Evolutionary conservation across 2,113 vertebrate species (phyloP).

Genomic region (Platichthys flesus): DNA sequence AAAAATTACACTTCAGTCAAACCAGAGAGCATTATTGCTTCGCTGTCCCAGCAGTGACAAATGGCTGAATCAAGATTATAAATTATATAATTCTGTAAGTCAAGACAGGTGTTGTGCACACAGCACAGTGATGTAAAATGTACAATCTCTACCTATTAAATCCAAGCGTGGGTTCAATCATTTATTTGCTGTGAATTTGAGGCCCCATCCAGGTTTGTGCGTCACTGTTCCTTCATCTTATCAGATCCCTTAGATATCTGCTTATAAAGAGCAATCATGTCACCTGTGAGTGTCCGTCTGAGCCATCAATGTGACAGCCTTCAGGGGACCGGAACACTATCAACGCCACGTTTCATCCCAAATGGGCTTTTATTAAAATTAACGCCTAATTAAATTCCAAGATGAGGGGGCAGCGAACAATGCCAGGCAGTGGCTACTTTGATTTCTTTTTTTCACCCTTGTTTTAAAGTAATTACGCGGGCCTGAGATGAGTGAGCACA

Average conservation of each 20-base stretch:
- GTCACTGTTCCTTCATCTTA: conserved; percentile 45
- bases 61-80: conserved; percentile 8
- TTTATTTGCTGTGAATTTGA: conserved; percentile 25
- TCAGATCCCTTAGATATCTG: conserved; percentile 53
- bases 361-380: conserved; percentile 86
- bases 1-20: conserved; percentile 15
- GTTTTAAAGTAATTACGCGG: conserved; percentile 86
- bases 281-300: conserved; percentile 74
- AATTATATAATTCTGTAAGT: not conserved
- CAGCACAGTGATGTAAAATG: not conserved
- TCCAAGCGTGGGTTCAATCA: conserved; percentile 32
- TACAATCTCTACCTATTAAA: conserved; percentile 2
- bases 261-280: conserved; percentile 59
- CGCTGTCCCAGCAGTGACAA: not conserved
- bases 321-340: conserved; percentile 70
- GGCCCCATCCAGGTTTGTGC: conserved; percentile 5
- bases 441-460: conserved; percentile 66
- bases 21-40: conserved; percentile 15
- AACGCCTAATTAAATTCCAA: conserved; percentile 85
- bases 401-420: conserved; percentile 83
- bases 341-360: conserved; percentile 80
- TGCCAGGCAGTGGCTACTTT: conserved; percentile 82
- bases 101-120: not conserved
- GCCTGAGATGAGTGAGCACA: conserved; percentile 85
- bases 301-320: conserved; percentile 62